These are phyloP conservation scores for Dromococcyx pavoninus DNA, from an alignment of 2,797 vertebrate genomes.

Conservation along the genomic window DNA sequence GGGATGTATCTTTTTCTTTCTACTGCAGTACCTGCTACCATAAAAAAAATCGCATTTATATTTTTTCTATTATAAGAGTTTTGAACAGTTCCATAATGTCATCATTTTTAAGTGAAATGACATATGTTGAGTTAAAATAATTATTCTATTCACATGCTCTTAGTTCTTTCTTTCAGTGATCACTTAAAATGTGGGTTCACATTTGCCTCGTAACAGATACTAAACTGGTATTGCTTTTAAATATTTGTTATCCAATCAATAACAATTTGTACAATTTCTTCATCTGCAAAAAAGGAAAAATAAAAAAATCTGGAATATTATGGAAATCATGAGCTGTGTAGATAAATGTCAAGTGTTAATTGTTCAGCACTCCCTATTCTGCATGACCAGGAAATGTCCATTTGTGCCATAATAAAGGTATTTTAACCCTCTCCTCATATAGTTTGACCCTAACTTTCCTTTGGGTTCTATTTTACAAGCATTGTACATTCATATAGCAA, in stretches of 20 bases:
- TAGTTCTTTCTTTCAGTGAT: conserved; percentile 14
- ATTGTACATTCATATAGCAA: neutral
- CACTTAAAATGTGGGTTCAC: neutral
- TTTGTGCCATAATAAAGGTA: neutral
- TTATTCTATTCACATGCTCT: conserved; percentile 5
- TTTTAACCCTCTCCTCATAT: neutral
- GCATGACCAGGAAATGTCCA: neutral
- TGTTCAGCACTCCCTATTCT: neutral
- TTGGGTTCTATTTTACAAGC: neutral
- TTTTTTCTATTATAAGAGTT: conserved; percentile 20
- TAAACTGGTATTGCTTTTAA: neutral
- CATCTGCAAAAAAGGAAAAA: neutral
- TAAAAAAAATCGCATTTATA: conserved; percentile 37
- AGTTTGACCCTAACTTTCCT: neutral
- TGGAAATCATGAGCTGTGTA: neutral
- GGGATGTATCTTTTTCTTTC: neutral
- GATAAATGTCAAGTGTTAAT: neutral
- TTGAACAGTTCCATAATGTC: conserved; percentile 28
- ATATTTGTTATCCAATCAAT: neutral
- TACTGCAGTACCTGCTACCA: neutral
- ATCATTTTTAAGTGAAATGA: neutral
- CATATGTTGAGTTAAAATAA: conserved; percentile 28
- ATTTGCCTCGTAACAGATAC: neutral
- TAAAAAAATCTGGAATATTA: neutral
- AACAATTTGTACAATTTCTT: neutral